These are phyloP conservation scores for Drosophila jambulina DNA, from an alignment of 1,140 invertebrate genomes.

Conservation along the genomic window DNA sequence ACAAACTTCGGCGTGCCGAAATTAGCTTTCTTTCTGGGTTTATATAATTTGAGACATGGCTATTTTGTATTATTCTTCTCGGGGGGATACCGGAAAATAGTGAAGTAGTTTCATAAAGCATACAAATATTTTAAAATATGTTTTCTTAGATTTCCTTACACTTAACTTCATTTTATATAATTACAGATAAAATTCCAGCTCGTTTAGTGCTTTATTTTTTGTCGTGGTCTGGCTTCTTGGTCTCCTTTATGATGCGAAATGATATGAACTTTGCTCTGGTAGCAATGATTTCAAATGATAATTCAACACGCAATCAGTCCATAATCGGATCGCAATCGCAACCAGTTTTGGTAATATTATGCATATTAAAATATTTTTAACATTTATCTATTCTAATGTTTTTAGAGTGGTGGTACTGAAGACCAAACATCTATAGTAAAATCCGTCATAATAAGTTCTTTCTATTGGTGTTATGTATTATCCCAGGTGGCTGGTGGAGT, in stretches of 20 bases:
- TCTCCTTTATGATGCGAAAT: constrained; percentile 91
- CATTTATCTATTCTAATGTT: constrained; percentile 14
- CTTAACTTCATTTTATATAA: neutral
- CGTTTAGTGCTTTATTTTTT: constrained; percentile 89
- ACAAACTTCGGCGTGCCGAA: too few species aligned
- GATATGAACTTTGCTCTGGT: constrained; percentile 91
- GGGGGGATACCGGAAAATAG: too few species aligned
- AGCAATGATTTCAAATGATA: constrained; percentile 86
- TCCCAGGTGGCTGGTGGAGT: constrained; percentile 90
- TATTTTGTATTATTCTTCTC: too few species aligned
- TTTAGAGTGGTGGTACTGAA: constrained; percentile 85
- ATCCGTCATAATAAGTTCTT: constrained; percentile 88
- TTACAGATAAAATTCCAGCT: constrained; percentile 86
- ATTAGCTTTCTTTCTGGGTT: too few species aligned
- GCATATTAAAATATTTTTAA: neutral
- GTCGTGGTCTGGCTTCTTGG: constrained; percentile 90
- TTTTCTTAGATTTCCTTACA: too few species aligned
- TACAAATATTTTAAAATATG: neutral
- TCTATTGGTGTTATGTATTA: constrained; percentile 91
- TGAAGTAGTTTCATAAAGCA: neutral
- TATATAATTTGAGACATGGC: too few species aligned
- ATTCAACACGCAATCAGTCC: constrained; percentile 36
- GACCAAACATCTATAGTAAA: constrained; percentile 86
- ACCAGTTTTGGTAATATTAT: constrained; percentile 51
- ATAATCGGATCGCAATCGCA: constrained; percentile 34